Conservation (phyloP, 2,113 vertebrate genomes). For the Larimichthys polyactis region DNA sequence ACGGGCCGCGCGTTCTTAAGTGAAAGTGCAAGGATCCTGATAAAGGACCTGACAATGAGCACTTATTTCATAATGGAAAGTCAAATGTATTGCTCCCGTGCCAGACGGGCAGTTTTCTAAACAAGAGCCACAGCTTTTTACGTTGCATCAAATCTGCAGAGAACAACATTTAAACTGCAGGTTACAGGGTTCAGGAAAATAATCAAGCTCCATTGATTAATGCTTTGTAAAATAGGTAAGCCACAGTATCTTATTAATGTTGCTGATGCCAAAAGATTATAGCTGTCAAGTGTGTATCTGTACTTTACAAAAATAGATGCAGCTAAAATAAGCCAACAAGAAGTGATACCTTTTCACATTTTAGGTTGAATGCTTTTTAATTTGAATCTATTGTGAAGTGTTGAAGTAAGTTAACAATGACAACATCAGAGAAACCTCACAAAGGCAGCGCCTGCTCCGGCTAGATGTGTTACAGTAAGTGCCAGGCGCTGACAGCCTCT, state of each 20-base stretch:
- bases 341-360: neutral
- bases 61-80: conserved; percentile 49
- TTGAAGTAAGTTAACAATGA: conserved; percentile 28
- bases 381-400: neutral
- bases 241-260: conserved; percentile 18
- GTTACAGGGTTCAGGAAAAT: neutral
- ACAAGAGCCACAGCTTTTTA: neutral
- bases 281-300: neutral
- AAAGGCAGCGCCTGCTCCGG: neutral
- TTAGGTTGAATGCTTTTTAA: neutral
- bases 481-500: conserved; percentile 35
- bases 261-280: conserved; percentile 7
- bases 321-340: neutral
- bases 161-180: neutral
- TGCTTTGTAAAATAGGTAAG: conserved; percentile 38
- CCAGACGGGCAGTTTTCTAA: conserved; percentile 23
- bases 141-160: neutral
- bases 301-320: neutral
- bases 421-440: neutral
- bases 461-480: conserved; percentile 2
- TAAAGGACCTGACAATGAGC: conserved; percentile 36
- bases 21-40: conserved; percentile 50
- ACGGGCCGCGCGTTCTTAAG: conserved; percentile 35
- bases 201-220: conserved; percentile 7
- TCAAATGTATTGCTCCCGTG: conserved; percentile 43